These are phyloP conservation scores for Hybognathus amarus DNA, from an alignment of 2,797 vertebrate species.

Conservation along the genomic window DNA sequence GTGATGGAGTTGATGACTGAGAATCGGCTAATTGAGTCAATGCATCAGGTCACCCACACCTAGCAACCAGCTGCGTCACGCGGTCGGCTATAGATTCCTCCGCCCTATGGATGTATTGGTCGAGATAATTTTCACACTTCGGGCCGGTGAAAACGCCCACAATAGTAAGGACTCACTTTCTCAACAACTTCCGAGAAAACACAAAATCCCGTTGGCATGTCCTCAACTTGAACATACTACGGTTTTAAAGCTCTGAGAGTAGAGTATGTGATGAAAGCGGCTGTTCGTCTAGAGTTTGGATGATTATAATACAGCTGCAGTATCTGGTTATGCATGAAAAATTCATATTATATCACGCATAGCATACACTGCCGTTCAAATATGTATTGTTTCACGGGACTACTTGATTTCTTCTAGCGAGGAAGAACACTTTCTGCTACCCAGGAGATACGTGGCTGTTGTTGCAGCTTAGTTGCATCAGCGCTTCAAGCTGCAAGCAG, in stretches of 20 bases:
- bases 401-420: constrained; percentile 72
- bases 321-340: constrained; percentile 29
- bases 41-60: constrained; percentile 82
- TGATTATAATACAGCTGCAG: constrained; percentile 1
- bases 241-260: not conserved
- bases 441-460: constrained; percentile 66
- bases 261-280: not conserved
- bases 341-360: constrained; percentile 40
- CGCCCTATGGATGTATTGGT: constrained; percentile 59
- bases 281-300: not conserved
- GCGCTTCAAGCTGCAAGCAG: constrained; percentile 64
- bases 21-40: constrained; percentile 73
- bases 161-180: constrained; percentile 33
- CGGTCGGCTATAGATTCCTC: constrained; percentile 67
- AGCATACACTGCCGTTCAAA: constrained; percentile 26
- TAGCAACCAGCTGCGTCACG: constrained; percentile 84
- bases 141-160: constrained; percentile 46
- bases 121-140: constrained; percentile 38
- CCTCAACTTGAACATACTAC: not conserved
- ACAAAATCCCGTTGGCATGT: not conserved
- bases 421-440: constrained; percentile 74
- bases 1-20: constrained; percentile 80
- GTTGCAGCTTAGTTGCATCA: constrained; percentile 86
- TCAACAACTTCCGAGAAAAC: constrained; percentile 2
- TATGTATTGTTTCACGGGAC: constrained; percentile 66